Base-by-base conservation (phyloP, 2,888 invertebrate species). In the Ornithoptera alexandrae region DNA sequence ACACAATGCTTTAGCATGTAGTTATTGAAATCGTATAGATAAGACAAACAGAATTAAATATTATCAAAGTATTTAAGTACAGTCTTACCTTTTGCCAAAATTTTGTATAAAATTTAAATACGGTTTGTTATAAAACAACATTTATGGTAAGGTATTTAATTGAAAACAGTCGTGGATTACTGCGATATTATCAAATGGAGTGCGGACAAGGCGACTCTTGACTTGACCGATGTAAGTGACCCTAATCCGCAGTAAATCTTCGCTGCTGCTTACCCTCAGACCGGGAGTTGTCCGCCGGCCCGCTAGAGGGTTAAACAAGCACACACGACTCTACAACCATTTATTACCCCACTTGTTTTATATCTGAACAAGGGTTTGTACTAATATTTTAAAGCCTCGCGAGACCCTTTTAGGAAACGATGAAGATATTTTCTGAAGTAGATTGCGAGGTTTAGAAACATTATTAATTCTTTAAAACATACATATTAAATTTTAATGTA, bases 221-320 rank as follows among this genome's bases (percentile, higher is more conserved):
- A 88, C 87, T 88, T 87, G 88, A 88, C 85, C 88, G 87, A 86
- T 89, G 90, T 89, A 90, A 86, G 87, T 92, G 89, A 88, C 90
- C 92, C 88, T 84, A 90, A 90, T 89, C 89, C 89, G 89, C 88
- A 83, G 90, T 92, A 92, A 92, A 92, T 92, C 92, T 91, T 90
- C 84, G 78, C 80, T 77, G 83, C 80, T 77, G 78, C 80, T 77
- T 82, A 78, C 81, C 71, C 70, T 67, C 67, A 71, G 71, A 73
- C 76, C 77, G 72, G 72, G 69, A 71, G 73, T 72, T 60, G 69
- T 69, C 80, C 77, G 65, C 67, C 71, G 66, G 72, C 72, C 77
- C 79, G 76, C 78, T 76, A 79, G 85, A 84, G 89, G 90, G 90
- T 90, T 88, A 88, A 87, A 88, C 88, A 86, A 86, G 87, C 87